Base-by-base conservation (phyloP, 1,140 invertebrate genomes). In the Lepidurus couesii region DNA sequence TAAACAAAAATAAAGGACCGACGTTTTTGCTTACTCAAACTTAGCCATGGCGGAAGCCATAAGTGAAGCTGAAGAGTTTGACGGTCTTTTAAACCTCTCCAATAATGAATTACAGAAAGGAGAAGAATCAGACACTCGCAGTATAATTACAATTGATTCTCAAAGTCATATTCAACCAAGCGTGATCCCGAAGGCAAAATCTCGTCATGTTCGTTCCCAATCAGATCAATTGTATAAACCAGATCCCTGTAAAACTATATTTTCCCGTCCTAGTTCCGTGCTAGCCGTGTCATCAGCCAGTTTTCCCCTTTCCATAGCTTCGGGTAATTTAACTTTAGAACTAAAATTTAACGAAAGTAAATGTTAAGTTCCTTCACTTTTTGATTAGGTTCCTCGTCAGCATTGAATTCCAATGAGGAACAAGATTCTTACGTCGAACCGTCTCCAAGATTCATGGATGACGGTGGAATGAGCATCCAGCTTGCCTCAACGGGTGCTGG, bases 401-500 rank as follows among this genome's bases (percentile, higher is more conserved):
- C 34, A 34, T 34, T 34, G 34, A 34, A 34, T 34, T 44, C 2
- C 11, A 26, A 10, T 21, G 47, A 65, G 21, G 53, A 77, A 7
- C 43, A 0, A 26, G 4, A 13, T 13, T 21, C 5, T 9, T 2
- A 21, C 42, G 21, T 42, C 21, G 44, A 75, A 26, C 75, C 75
- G 16, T 44, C 75, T 11, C 79, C 79, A 21, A 42, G 87, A 74
- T 89, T 91, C 75, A 89, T 91, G 81, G 89, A 91, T 82, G 89
- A 89, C 83, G 79, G 79, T 42, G 87, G 88, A 42, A 86, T 88
- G n/a, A 85, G 82, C 81, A 87, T 87, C 45, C 85, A 90, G 10
- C 82, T 87, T 21, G 87, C 89, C 5, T 88, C 90, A 85, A 86
- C 87, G 0, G 87, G 87, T 5, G 88, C 88, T 80, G 88, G 86